Conservation (phyloP, 2,113 vertebrate genomes). For the Pungitius pungitius region DNA sequence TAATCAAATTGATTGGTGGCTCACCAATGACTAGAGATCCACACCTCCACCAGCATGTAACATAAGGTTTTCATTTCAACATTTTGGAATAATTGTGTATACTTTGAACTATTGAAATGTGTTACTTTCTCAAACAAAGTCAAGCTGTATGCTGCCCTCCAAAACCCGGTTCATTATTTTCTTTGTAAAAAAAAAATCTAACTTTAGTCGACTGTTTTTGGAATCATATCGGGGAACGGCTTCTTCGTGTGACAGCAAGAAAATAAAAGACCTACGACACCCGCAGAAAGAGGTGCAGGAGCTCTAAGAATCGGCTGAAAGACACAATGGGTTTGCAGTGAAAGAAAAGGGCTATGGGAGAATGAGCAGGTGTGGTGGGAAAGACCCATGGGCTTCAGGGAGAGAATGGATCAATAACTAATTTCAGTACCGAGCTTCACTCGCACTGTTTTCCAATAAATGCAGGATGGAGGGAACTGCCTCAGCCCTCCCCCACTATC, state of each 20-base stretch:
- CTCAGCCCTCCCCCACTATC: slow-evolving; percentile 69
- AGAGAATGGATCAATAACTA: slow-evolving; percentile 83
- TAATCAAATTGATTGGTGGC: neutral
- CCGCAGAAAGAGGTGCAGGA: slow-evolving; percentile 22
- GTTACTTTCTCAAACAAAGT: neutral
- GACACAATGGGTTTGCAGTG: slow-evolving; percentile 45
- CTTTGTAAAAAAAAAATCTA: neutral
- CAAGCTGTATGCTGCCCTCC: too few relatives aligned
- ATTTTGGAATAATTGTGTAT: neutral
- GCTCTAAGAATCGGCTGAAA: slow-evolving; percentile 35
- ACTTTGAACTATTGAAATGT: neutral
- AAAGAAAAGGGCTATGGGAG: slow-evolving; percentile 67
- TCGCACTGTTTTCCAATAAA: slow-evolving; percentile 81
- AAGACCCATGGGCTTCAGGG: slow-evolving; percentile 77
- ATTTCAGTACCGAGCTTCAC: slow-evolving; percentile 81
- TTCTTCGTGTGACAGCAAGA: neutral
- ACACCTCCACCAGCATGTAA: neutral
- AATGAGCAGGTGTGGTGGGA: slow-evolving; percentile 76
- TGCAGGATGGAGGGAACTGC: slow-evolving; percentile 75
- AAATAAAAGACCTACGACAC: slow-evolving; percentile 33
- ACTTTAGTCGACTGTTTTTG: neutral
- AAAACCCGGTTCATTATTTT: neutral
- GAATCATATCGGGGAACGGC: slow-evolving; percentile 3
- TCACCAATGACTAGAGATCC: neutral
- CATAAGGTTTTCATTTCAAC: neutral